phyloP scores from a whole-genome alignment of 2,113 vertebrate genomes.

The Eidolon helvum region DNA sequence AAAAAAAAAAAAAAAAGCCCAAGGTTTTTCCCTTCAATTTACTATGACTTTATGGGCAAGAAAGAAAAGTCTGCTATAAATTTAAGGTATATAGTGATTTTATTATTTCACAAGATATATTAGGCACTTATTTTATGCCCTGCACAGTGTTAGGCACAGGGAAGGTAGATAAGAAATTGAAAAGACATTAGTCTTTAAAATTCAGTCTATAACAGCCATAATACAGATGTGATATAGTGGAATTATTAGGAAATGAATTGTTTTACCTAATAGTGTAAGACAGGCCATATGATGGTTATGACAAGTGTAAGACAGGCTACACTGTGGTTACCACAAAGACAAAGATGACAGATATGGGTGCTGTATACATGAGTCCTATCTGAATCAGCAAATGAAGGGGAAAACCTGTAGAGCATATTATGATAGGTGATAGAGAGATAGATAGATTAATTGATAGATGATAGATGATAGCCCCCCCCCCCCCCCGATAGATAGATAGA shows the following conservation, averaged over 20 bases:
- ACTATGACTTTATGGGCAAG: not conserved
- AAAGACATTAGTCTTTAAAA: not conserved
- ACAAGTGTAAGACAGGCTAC: no score
- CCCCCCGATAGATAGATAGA: no score
- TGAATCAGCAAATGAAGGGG: not conserved
- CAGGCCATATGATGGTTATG: accelerated
- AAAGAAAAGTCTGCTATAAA: not conserved
- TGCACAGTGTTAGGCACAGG: not conserved
- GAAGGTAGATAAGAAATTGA: not conserved
- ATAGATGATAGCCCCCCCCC: no score
- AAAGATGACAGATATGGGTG: not conserved
- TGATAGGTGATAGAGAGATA: not conserved
- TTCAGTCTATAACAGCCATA: not conserved
- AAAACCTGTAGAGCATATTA: not conserved
- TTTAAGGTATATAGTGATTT: not conserved
- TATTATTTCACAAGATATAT: not conserved
- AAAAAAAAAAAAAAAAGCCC: conserved; percentile 37
- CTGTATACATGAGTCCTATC: not conserved
- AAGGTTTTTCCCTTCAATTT: conserved; percentile 33
- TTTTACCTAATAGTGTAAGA: no score
- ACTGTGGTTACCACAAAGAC: not conserved
- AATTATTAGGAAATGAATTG: accelerated
- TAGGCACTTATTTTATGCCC: not conserved
- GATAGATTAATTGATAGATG: no score
- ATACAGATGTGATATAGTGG: not conserved